A percentile compares a stretch with the other conserved stretches of the same genome.
phyloP scores from a whole-genome alignment of 1,140 invertebrate species.

The Pararge aegeria region DNA sequence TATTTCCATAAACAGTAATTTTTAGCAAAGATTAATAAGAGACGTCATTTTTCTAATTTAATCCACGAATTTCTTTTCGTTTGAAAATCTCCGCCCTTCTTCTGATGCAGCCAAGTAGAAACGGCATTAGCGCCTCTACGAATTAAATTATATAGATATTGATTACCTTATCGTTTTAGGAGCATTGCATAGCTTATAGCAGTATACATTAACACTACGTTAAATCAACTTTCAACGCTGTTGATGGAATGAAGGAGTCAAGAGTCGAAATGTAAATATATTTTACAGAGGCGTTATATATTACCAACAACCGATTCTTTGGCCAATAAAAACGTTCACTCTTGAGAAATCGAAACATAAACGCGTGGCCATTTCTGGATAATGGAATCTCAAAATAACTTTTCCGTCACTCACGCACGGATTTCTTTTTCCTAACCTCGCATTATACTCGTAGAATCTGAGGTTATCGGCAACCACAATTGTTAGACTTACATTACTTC shows the following conservation, averaged over 20 bases:
- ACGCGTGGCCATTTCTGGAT: conserved; percentile 67
- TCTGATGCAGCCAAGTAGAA: too few species aligned
- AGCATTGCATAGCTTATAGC: too few species aligned
- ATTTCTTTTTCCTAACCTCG: conserved; percentile 26
- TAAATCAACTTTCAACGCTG: not conserved
- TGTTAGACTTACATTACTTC: too few species aligned
- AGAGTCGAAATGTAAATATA: not conserved
- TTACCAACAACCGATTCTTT: conserved; percentile 13
- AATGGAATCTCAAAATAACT: conserved; percentile 66
- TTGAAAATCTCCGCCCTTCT: too few species aligned
- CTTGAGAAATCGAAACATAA: conserved; percentile 63
- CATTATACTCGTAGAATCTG: conserved; percentile 13
- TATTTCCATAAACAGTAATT: too few species aligned
- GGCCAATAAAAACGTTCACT: conserved; percentile 42
- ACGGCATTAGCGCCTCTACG: too few species aligned
- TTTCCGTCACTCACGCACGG: conserved; percentile 52
- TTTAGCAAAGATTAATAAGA: too few species aligned
- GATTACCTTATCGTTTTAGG: too few species aligned
- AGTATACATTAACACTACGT: too few species aligned
- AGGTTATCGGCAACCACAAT: conserved; percentile 10
- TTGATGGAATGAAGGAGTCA: not conserved
- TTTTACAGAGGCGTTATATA: not conserved
- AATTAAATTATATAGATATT: too few species aligned
- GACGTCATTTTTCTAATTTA: too few species aligned
- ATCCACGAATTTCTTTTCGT: too few species aligned